Evolutionary conservation across 2,888 invertebrate genomes (phyloP).

Genomic region (Drosophila neoperkinsi): DNA sequence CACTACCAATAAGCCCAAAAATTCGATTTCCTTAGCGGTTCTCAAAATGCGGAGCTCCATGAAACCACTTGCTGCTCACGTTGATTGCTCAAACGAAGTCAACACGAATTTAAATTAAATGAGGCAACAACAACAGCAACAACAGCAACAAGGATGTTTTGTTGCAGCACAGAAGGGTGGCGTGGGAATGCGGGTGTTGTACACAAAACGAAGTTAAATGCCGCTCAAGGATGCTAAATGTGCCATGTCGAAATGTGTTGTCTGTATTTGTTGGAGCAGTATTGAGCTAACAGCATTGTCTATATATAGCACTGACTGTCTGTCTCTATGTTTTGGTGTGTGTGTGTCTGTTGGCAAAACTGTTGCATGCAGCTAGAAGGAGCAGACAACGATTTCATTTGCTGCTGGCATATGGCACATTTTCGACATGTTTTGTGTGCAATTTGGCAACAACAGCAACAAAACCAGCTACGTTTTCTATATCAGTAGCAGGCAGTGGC

Average conservation of each 20-base stretch:
- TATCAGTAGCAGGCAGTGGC: constrained; percentile 51
- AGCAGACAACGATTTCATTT: constrained; percentile 57
- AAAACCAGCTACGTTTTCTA: constrained; percentile 34
- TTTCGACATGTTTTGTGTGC: constrained; percentile 79
- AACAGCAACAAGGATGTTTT: constrained; percentile 27
- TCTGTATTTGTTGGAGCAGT: constrained; percentile 42
- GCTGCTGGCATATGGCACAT: constrained; percentile 80
- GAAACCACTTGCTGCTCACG: constrained; percentile 14
- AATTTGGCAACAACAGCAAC: constrained; percentile 74
- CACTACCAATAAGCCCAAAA: constrained; percentile 15
- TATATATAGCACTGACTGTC: constrained; percentile 39
- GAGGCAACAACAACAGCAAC: constrained; percentile 29
- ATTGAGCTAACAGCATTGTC: constrained; percentile 64
- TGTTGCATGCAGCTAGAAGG: constrained; percentile 71
- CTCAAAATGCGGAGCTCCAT: constrained; percentile 8
- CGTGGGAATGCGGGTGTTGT: constrained; percentile 23
- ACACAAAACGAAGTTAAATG: constrained; percentile 73
- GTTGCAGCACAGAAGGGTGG: neutral
- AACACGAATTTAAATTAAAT: constrained; percentile 61
- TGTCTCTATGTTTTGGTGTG: constrained; percentile 5
- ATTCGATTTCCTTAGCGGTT: constrained; percentile 65
- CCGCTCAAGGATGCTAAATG: constrained; percentile 81
- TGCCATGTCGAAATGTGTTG: constrained; percentile 78
- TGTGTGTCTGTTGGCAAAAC: constrained; percentile 54
- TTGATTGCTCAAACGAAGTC: constrained; percentile 64